Evolutionary conservation across 1,140 invertebrate genomes (phyloP), one percentile per base, ranked within the genome.

Genomic region (Tetranychus cinnabarinus): DNA sequence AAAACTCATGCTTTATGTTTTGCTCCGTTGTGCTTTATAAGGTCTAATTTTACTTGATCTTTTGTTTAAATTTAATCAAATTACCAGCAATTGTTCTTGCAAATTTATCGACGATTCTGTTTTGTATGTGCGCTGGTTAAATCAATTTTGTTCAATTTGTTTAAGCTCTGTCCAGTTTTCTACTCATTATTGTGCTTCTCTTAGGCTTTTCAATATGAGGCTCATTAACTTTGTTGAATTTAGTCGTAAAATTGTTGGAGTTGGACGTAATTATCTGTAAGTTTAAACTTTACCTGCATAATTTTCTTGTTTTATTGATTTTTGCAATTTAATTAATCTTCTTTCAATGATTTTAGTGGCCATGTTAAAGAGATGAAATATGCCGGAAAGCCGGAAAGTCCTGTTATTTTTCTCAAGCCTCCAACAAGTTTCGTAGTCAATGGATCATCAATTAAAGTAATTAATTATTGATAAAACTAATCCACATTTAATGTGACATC

Each of bases 391-490:
- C 59, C 64, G n/a, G 35, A 48, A 33, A 63, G 56, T 46, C 64
- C 64, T 6, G 33, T 65, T 5, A 46, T 65, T 8, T 65, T 65
- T 47, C 35, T 65, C 1, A 65, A 65, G 46, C 64, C 64, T 36
- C 39, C 64, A 12, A 60, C 64, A 23, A 57, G 62, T 50, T 63
- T 56, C 52, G 54, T 63, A 2, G 58, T 39, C n/a, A 48, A 65
- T 62, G 64, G 62, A 6, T 35, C 34, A 58, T 57, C 6, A 13
- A 31, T 64, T 63, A 31, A 63, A 64, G 37, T 62, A 64, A 61
- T 31, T 42, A 52, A 5, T 10, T 42, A 42, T 42, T 42, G 39
- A 42, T 10, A 10, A 42, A 6, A 6, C 39, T 42, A 42, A 5
- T 10, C 10, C 39, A 34, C n/a, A n/a, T n/a, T n/a, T 15, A 5